These are phyloP conservation scores for Caradrina kadenii DNA, from an alignment of 2,888 invertebrate species.

Conservation along the genomic window DNA sequence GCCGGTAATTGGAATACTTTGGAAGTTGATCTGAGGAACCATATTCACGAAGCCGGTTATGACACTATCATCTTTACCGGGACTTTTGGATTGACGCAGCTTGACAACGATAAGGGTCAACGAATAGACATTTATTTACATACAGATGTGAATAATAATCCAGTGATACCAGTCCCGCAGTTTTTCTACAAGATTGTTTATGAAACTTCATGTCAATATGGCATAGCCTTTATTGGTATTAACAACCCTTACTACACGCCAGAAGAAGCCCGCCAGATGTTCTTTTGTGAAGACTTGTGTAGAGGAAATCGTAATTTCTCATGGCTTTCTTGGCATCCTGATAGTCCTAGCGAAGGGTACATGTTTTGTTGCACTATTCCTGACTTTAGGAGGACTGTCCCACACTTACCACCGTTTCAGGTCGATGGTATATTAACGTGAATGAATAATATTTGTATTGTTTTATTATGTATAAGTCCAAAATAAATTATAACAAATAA, in stretches of 20 bases:
- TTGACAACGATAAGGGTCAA: slow-evolving; percentile 82
- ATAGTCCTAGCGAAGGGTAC: slow-evolving; percentile 86
- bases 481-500: slow-evolving; percentile 31
- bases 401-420: slow-evolving; percentile 88
- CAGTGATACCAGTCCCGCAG: slow-evolving; percentile 84
- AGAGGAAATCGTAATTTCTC: slow-evolving; percentile 85
- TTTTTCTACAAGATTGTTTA: slow-evolving; percentile 90
- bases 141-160: slow-evolving; percentile 80
- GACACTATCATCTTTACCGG: slow-evolving; percentile 91
- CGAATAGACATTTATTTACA: slow-evolving; percentile 81
- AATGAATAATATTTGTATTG: slow-evolving; percentile 18
- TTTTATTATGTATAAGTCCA: slow-evolving; percentile 12
- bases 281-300: slow-evolving; percentile 88
- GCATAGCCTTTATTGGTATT: slow-evolving; percentile 91
- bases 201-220: slow-evolving; percentile 84
- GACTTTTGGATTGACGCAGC: slow-evolving; percentile 89
- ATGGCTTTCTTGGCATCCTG: slow-evolving; percentile 91
- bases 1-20: slow-evolving; percentile 91
- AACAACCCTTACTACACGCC: slow-evolving; percentile 91
- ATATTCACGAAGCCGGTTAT: slow-evolving; percentile 76
- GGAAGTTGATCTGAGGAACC: slow-evolving; percentile 85
- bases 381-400: slow-evolving; percentile 87
- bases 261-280: slow-evolving; percentile 73
- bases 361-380: slow-evolving; percentile 91
- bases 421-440: slow-evolving; percentile 80